Evolutionary conservation across 1,140 invertebrate species (phyloP), one percentile per base, ranked within the genome.

Genomic region (Listronotus bonariensis): DNA sequence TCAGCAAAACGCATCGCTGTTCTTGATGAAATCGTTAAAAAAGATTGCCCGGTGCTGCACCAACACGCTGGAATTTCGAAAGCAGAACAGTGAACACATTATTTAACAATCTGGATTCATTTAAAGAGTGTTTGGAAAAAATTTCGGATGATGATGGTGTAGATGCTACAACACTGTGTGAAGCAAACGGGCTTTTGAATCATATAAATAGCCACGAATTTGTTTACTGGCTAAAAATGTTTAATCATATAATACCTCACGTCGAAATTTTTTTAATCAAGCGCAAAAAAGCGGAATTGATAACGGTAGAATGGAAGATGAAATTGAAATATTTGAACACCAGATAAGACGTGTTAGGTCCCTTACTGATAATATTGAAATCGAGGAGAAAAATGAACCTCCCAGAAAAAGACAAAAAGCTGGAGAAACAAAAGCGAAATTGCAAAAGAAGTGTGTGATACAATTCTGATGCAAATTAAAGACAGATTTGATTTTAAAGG

Each of bases 171-270:
- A 53, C 15, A 12, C 45, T 36, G 48, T n/a, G n/a, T n/a, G 45
- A 7, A 31, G 51, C 26, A 48, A 31, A 11, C 42, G 46, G 20
- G 36, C 26, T 26, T 15, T 52, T 52, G 20, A 31, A 17, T 45
- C 11, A 17, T 17, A 34, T 65, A 32, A 38, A 68, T 26, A 20
- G 43, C 18, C 26, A 42, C 17, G 42, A 66, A 20, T 60, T 60
- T 51, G 49, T 12, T 31, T 57, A 26, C 46, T n/a, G n/a, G n/a
- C n/a, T n/a, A n/a, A n/a, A n/a, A n/a, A n/a, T n/a, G n/a, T n/a
- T n/a, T n/a, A n/a, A 46, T 46, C 17, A 49, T 12, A 60, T 69
- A 36, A 67, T 66, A 42, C 68, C 64, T 7, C 43, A 67, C n/a
- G 45, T 61, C 15, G 52, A 67, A 32, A 53, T 65, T 58, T 54